These are phyloP conservation scores for Grammomys dolichurus DNA, from an alignment of 2,113 vertebrate genomes.

Conservation along the genomic window DNA sequence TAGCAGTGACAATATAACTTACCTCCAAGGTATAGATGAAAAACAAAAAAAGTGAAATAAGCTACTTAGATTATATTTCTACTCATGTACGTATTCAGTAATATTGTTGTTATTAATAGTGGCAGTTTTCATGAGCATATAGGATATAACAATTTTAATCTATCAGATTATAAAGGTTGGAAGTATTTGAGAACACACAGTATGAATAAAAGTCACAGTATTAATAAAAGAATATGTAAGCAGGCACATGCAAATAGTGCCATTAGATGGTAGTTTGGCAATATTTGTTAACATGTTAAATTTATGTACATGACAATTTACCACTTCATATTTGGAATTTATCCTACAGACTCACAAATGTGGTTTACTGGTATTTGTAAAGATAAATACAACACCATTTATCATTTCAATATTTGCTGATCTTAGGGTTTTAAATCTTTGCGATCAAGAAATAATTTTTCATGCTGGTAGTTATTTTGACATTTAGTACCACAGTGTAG, in stretches of 20 bases:
- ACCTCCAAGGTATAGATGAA: background rate
- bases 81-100: conserved; percentile 6
- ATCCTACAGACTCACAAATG: background rate
- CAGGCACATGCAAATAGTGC: background rate
- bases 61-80: conserved; percentile 22
- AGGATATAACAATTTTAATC: background rate
- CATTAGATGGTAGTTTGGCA: conserved; percentile 5
- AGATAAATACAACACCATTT: background rate
- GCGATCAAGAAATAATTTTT: background rate
- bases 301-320: background rate
- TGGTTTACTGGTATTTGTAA: background rate
- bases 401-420: background rate
- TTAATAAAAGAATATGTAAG: background rate
- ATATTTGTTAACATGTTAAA: conserved; percentile 40
- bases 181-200: conserved; percentile 1
- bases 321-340: conserved; percentile 23
- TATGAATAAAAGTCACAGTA: background rate
- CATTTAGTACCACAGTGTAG: background rate
- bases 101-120: background rate
- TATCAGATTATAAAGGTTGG: conserved; percentile 14
- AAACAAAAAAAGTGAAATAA: background rate
- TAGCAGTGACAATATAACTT: background rate
- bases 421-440: conserved; percentile 14
- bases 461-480: background rate
- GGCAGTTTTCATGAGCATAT: background rate